Conservation (phyloP, 1,140 invertebrate genomes). For the Lepidurus couesii region DNA sequence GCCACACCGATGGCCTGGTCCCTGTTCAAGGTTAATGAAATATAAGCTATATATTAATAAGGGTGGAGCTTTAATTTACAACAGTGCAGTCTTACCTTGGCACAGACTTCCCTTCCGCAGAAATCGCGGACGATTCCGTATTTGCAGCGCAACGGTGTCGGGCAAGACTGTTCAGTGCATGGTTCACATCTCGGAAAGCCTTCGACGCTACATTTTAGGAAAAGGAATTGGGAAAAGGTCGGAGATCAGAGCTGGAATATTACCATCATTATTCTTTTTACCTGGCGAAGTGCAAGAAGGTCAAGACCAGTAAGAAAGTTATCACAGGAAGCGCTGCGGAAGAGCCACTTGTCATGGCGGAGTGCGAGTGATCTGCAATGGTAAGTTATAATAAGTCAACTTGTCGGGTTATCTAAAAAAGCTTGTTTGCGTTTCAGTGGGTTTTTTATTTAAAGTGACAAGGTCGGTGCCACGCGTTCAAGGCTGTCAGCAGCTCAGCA, state of each 20-base stretch:
- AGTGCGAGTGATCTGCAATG: not conserved
- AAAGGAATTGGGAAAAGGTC: not conserved
- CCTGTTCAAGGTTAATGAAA: slow-evolving; percentile 44
- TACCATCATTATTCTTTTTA: not conserved
- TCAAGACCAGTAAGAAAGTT: not conserved
- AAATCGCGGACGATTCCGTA: slow-evolving; percentile 34
- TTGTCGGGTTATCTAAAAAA: not conserved
- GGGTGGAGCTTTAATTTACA: not conserved
- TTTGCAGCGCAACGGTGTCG: slow-evolving; percentile 25
- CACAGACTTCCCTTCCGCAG: slow-evolving; percentile 34
- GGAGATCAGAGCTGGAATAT: not conserved
- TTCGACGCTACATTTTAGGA: not conserved
- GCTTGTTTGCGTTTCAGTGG: not conserved
- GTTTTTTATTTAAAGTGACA: not conserved
- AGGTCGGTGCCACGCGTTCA: not conserved
- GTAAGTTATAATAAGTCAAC: not conserved
- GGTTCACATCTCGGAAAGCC: not conserved
- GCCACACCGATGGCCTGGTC: slow-evolving; percentile 32
- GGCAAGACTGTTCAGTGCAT: slow-evolving; percentile 4
- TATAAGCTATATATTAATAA: slow-evolving; percentile 32
- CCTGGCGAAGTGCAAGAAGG: not conserved
- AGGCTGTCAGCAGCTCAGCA: not conserved
- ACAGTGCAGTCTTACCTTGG: slow-evolving; percentile 33
- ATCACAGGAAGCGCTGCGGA: slow-evolving; percentile 7
- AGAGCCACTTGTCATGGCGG: slow-evolving; percentile 8